phyloP scores from a whole-genome alignment of 2,113 vertebrate genomes.

The Hemichromis elongatus region DNA sequence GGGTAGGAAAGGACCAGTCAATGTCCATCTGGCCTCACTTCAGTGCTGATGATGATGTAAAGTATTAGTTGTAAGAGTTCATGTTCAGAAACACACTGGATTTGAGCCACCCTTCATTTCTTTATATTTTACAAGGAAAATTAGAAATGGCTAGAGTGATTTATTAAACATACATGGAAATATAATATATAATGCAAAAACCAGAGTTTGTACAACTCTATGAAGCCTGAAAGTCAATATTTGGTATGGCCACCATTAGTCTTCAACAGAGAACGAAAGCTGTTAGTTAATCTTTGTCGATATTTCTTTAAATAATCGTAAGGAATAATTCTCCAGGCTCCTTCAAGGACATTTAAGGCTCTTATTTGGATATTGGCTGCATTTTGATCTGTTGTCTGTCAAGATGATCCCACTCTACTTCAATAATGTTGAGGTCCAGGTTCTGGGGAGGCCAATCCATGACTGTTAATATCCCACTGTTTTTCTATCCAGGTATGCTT shows the following conservation, averaged over 20 bases:
- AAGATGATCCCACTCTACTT: background rate
- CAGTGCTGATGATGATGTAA: background rate
- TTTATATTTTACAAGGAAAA: background rate
- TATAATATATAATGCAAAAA: background rate
- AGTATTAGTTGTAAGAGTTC: background rate
- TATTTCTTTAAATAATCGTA: background rate
- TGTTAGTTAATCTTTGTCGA: background rate
- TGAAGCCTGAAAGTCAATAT: background rate
- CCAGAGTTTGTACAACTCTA: background rate
- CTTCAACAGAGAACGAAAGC: background rate
- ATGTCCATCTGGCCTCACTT: background rate
- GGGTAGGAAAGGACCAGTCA: background rate
- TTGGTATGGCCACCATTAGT: background rate
- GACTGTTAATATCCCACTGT: too few species aligned
- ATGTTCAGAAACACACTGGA: background rate
- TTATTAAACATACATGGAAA: background rate
- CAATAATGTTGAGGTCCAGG: background rate
- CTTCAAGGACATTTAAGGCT: background rate
- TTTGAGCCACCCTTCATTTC: background rate
- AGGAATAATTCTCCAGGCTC: background rate
- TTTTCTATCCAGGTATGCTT: background rate
- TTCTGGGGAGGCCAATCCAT: background rate
- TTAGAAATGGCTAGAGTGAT: background rate
- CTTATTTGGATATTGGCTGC: background rate
- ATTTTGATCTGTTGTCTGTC: background rate